Base-by-base conservation (phyloP, 2,113 vertebrate species). In the Monarcha castaneiventris region DNA sequence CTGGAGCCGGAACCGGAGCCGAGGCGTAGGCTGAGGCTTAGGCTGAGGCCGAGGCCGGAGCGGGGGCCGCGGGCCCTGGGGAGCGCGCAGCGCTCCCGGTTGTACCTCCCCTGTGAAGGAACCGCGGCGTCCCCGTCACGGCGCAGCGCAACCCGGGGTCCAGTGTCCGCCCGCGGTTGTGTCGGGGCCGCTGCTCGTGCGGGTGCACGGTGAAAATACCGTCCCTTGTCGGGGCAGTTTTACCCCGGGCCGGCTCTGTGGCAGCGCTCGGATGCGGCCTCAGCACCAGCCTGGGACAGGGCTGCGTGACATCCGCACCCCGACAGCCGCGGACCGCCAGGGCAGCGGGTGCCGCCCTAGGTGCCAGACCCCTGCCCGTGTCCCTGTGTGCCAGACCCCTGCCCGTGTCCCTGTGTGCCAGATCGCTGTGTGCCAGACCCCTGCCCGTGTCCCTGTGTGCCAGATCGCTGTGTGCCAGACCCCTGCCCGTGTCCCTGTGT, bases 11-110 rank as follows among this genome's bases (percentile, higher is more conserved):
- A 5, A 27, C 56, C 1, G 74, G 2, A 2, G 51, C 43, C 1
- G 51, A 5, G 4, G 51, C 61, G 0, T 49, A 3, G 5, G 73
- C n/a, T 1, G 69, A 10, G 4, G 51, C 61, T 0, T 49, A 3
- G 5, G 73, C n/a, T 1, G 69, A 10, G 3, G 51, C 52, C 1
- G 55, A 14, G 43, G 44, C 44, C 21, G 44, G 44, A 33, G 58
- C 33, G 11, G 16, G 5, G 5, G 4, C 14, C 7, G 15, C 6
- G 9, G 18, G 15, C 5, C 12, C 6, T 3, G 2, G 30, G 55
- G 9, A 30, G 23, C 5, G 27, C 3, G 58, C 33, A 5, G 54
- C 22, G 10, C 7, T 16, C 26, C 4, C 13, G 10, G 37, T 1
- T 43, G 32, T 21, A 3, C 16, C 5, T 16, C 11, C 9, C 10